Evolutionary conservation across 2,113 vertebrate genomes (phyloP), one percentile per base, ranked within the genome.

Genomic region (Haemorhous mexicanus): DNA sequence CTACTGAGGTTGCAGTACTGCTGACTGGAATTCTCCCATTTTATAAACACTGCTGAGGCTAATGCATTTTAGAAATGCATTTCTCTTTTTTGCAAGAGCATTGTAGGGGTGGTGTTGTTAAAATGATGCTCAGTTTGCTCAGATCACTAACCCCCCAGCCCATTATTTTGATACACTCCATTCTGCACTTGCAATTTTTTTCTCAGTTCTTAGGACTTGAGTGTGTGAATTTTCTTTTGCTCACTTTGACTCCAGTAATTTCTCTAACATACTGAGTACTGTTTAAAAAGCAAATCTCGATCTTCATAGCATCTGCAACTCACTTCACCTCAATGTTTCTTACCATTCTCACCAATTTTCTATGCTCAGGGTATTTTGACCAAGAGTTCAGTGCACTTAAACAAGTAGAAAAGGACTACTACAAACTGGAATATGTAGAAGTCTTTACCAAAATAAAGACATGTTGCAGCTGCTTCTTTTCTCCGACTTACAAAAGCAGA

Each of bases 91-190:
- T 26, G 8, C 50, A 87, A 77, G 24, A 30, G 15, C 43, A 41
- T 21, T 3, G 4, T 7, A 1, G 17, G 33, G 7, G 2, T 0
- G 0, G 6, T 21, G 12, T 32, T 84, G 18, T 64, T 59, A 84
- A 87, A 92, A 74, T 84, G 24, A 49, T 27, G 15, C 10, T 89
- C 23, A 13, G 10, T 80, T 79, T n/a, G 26, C 33, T 76, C 50
- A 44, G 21, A 53, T 13, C 27, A 66, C 9, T 44, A 86, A 88
- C 5, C 3, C 8, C 5, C 13, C 5, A 18, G 11, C 12, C 17
- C 10, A 4, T 16, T 43, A 39, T 56, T 70, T 50, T 19, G 3
- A 28, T n/a, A 37, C 28, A 12, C 1, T 62, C 28, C 46, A 62
- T 66, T 86, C n/a, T 22, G 24, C 5, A 4, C 20, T 49, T 55